These are phyloP conservation scores for Nysson spinosus DNA, from an alignment of 2,888 invertebrate genomes.

Conservation along the genomic window DNA sequence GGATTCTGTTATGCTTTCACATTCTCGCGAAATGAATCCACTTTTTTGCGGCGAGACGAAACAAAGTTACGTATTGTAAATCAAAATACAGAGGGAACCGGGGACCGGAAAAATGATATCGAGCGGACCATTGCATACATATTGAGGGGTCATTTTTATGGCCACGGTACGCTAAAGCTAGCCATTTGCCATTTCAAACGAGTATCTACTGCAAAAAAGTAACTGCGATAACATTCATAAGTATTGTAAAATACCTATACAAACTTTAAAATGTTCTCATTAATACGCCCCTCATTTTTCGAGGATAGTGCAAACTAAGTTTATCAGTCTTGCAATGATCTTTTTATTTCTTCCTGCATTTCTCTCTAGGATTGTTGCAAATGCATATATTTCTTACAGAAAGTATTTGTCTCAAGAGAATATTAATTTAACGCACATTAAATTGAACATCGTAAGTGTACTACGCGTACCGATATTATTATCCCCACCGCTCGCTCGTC, in stretches of 20 bases:
- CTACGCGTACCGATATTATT: neutral
- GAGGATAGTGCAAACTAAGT: too few species aligned
- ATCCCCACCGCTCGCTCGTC: too few species aligned
- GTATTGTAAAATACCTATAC: too few species aligned
- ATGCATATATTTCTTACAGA: too few species aligned
- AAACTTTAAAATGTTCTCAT: too few species aligned
- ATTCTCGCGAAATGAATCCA: neutral
- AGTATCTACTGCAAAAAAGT: conserved; percentile 29
- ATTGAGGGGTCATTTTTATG: conserved; percentile 69
- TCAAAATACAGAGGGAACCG: neutral
- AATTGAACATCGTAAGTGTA: neutral
- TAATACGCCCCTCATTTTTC: too few species aligned
- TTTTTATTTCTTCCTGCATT: too few species aligned
- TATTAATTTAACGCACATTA: too few species aligned
- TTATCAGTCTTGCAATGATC: too few species aligned
- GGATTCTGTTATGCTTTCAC: neutral
- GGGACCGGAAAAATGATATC: neutral
- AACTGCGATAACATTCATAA: conserved; percentile 33
- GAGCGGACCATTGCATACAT: conserved; percentile 37
- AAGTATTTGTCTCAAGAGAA: too few species aligned
- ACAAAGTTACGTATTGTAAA: neutral
- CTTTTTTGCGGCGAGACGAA: neutral
- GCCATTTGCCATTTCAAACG: conserved; percentile 37
- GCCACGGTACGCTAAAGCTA: conserved; percentile 55
- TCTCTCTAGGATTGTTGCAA: too few species aligned